These are phyloP conservation scores for Caretta caretta DNA, from an alignment of 2,113 vertebrate genomes.

Conservation along the genomic window DNA sequence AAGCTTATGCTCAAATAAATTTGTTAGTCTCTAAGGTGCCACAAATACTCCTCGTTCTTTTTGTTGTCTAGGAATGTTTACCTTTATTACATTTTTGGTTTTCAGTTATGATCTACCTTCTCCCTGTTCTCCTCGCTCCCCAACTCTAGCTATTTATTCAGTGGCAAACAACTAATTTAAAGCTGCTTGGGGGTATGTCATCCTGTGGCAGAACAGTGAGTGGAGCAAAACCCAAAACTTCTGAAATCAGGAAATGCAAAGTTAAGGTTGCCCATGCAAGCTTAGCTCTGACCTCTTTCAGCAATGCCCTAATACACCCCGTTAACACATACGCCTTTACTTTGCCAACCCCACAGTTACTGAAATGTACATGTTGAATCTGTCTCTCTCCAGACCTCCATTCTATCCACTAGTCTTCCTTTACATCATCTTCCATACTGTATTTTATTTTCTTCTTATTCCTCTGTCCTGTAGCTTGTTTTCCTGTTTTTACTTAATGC, in stretches of 20 bases:
- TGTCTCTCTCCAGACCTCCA: not conserved
- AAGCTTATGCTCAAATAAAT: too few species aligned
- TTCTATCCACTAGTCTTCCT: not conserved
- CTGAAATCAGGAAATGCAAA: not conserved
- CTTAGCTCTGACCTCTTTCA: not conserved
- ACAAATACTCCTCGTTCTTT: too few species aligned
- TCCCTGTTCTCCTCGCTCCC: rapidly evolving
- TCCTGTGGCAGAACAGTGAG: not conserved
- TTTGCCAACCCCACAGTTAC: not conserved
- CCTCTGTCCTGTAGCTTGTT: not conserved
- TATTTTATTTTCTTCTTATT: not conserved
- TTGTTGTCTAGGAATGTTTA: rapidly evolving
- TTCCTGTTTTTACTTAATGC: not conserved
- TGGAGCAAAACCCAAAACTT: not conserved
- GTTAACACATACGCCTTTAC: not conserved
- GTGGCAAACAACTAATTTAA: not conserved
- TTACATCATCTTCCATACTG: not conserved
- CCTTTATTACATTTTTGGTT: rapidly evolving
- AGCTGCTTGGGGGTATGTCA: not conserved
- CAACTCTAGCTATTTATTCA: not conserved
- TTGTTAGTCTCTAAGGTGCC: too few species aligned
- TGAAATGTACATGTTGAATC: not conserved
- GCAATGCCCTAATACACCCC: not conserved
- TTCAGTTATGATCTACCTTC: not conserved
- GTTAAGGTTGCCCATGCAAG: not conserved